Conservation (phyloP, 2,888 invertebrate genomes). For the Strigamia crassipes region DNA sequence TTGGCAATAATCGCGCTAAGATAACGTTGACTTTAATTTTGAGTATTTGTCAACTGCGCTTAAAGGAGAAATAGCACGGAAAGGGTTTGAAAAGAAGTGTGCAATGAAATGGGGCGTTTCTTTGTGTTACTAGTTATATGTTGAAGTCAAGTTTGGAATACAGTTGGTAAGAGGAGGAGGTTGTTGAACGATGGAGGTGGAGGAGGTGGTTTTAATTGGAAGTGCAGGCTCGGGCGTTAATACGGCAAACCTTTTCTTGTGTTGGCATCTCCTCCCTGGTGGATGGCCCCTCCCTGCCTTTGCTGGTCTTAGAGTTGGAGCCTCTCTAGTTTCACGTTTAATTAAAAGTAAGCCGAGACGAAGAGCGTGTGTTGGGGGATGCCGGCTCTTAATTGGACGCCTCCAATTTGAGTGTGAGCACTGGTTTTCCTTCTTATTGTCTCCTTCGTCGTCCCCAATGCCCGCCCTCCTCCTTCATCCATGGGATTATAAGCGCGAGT, state of each 20-base stretch:
- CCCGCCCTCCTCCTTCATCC: conserved; percentile 3
- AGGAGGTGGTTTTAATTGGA: conserved; percentile 17
- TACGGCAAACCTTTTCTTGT: conserved; percentile 30
- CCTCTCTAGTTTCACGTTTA: conserved; percentile 30
- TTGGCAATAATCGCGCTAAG: no score
- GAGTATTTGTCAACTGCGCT: not conserved
- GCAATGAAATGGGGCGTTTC: not conserved
- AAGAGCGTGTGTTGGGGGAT: conserved; percentile 13
- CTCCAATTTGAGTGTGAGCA: conserved; percentile 30
- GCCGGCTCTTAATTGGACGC: conserved; percentile 30
- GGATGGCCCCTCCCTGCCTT: conserved; percentile 22
- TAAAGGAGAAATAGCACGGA: not conserved
- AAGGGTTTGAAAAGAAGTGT: not conserved
- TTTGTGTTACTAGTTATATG: not conserved
- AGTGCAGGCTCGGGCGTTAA: conserved; percentile 30
- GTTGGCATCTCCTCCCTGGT: conserved; percentile 21
- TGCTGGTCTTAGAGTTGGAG: conserved; percentile 26
- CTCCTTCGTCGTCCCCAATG: not conserved
- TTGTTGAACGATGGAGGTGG: not conserved
- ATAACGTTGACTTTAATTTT: no score
- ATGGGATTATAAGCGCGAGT: conserved; percentile 17
- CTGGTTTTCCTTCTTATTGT: conserved; percentile 30
- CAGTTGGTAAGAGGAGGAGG: conserved; percentile 4
- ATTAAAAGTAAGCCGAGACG: conserved; percentile 30
- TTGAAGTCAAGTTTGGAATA: not conserved